Conservation (phyloP, 2,888 invertebrate species). For the Apoda limacodes region DNA sequence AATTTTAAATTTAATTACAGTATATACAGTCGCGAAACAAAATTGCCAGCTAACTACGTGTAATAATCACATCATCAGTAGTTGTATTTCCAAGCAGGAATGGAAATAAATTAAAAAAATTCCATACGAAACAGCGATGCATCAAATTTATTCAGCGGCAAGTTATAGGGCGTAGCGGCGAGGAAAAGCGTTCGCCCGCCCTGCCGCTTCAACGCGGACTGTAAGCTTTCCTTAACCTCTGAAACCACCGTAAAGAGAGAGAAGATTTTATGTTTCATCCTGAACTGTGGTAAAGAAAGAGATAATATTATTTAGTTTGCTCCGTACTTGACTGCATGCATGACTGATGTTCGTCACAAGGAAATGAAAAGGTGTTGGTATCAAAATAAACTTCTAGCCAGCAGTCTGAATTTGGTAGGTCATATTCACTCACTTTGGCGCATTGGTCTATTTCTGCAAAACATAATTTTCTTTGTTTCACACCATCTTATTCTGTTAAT, state of each 20-base stretch:
- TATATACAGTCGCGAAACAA: conserved; percentile 2
- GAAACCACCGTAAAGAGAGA: conserved; percentile 28
- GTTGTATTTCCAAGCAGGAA: conserved; percentile 22
- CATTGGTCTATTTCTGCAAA: too few relatives aligned
- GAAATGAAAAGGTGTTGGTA: conserved; percentile 49
- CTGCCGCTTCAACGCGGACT: conserved; percentile 60
- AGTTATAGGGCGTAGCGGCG: conserved; percentile 27
- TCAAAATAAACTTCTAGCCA: conserved; percentile 58
- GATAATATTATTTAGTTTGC: conserved; percentile 26
- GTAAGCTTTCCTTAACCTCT: conserved; percentile 40
- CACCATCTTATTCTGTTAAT: too few relatives aligned
- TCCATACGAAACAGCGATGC: conserved; percentile 34
- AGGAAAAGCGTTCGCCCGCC: conserved; percentile 38
- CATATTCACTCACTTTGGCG: too few relatives aligned
- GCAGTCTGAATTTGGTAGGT: conserved; percentile 31
- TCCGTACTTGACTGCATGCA: conserved; percentile 26
- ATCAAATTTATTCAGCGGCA: conserved; percentile 23
- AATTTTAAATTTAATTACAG: conserved; percentile 10
- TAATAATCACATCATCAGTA: conserved; percentile 18
- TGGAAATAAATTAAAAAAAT: conserved; percentile 32
- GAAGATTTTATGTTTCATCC: conserved; percentile 36
- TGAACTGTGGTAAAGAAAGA: conserved; percentile 30
- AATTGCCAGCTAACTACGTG: conserved; percentile 11
- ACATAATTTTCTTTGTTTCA: too few relatives aligned
- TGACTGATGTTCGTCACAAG: conserved; percentile 35